A percentile compares a stretch with the other conserved stretches of the same genome.
Evolutionary conservation across 2,888 invertebrate genomes (phyloP).

Genomic region (Pollenia angustigena): DNA sequence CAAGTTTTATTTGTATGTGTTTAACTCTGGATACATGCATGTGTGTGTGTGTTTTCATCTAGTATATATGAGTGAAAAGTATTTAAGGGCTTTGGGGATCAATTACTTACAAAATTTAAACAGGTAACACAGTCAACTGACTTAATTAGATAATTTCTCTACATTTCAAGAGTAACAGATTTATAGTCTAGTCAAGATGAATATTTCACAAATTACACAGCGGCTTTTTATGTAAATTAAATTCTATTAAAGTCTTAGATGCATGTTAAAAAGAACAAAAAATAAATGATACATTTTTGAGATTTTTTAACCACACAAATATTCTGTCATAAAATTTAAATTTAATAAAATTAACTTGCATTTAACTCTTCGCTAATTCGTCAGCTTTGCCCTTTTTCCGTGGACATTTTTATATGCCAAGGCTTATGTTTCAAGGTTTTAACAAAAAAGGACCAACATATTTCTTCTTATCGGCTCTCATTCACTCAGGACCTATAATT

Average conservation of each 20-base stretch:
- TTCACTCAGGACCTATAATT: too few species aligned
- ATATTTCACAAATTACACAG: slow-evolving; percentile 12
- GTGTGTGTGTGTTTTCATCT: slow-evolving; percentile 25
- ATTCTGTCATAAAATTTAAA: too few species aligned
- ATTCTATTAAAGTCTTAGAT: neutral
- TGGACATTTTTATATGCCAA: too few species aligned
- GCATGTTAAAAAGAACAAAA: too few species aligned
- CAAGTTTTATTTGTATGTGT: slow-evolving; percentile 30
- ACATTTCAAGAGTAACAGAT: slow-evolving; percentile 58
- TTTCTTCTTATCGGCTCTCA: too few species aligned
- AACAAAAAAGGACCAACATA: too few species aligned
- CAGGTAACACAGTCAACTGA: slow-evolving; percentile 65
- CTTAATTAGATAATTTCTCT: slow-evolving; percentile 68
- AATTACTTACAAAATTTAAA: slow-evolving; percentile 70
- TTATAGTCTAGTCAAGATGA: slow-evolving; percentile 52
- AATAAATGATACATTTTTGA: too few species aligned
- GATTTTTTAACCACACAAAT: too few species aligned
- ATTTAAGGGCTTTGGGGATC: slow-evolving; percentile 71
- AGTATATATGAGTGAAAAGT: slow-evolving; percentile 55
- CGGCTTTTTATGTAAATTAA: neutral
- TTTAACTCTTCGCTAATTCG: too few species aligned
- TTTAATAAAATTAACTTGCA: too few species aligned
- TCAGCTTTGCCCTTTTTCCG: too few species aligned
- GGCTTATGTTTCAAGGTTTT: too few species aligned
- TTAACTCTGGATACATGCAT: neutral